Evolutionary conservation across 2,888 invertebrate species (phyloP), one percentile per base, ranked within the genome.

Genomic region (Diachrysia chrysitis): DNA sequence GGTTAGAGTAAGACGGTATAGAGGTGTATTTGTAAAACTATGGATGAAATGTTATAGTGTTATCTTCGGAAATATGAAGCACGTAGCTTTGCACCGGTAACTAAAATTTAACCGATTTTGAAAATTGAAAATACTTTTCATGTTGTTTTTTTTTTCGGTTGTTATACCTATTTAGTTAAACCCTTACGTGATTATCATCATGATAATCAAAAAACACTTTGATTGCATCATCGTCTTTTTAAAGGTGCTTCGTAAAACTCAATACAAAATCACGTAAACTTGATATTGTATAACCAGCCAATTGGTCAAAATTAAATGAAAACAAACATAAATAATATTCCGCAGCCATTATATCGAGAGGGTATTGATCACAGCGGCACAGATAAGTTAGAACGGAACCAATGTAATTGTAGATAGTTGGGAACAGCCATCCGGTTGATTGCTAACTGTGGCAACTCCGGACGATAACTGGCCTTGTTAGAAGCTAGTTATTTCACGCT

Each of bases 391-490:
- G 56, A 35, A 51, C 32, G 56, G 63, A 63, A 21, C 19, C 56
- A 3, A 59, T 59, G 42, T 67, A 56, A 51, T 51, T 19, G 55
- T n/a, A n/a, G 17, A 23, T 67, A 56, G 58, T 68, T 68, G 23
- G 58, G 66, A 57, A 84, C 80, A 85, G 79, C 74, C 10, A 60
- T 81, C 48, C 83, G 84, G 16, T 76, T 84, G 16, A 87, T 86
- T n/a, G 85, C 85, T 16, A 77, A 82, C 25, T 83, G 54, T 16
- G 79, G 53, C 35, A 66, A 69, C 55, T 55, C 35, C 21, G 37
- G 54, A 29, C 48, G n/a, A 54, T 69, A 62, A 48, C 69, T 58
- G 23, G 58, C 35, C 58, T 69, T 58, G 69, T 68, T 69, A 17
- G 60, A 7, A 61, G 57, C 42, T 56, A 29, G 48, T 32, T 35